Evolutionary conservation across 2,888 invertebrate species (phyloP), one percentile per base, ranked within the genome.

Genomic region (Troides helena): DNA sequence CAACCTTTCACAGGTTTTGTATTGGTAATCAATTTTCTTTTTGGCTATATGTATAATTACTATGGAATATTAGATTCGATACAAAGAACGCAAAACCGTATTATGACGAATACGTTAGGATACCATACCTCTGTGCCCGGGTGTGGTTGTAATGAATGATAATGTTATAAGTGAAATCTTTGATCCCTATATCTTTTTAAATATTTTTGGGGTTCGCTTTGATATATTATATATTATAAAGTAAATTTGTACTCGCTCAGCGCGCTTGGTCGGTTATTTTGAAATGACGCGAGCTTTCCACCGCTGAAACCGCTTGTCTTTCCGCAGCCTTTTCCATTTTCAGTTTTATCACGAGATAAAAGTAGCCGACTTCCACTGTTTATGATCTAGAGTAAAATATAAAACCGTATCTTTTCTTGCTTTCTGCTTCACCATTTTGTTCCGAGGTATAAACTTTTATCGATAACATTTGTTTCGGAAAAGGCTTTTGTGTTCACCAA

Each of bases 341-440:
- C 46, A 67, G 30, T 59, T 59, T 63, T 68, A 64, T 68, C 63
- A 18, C 63, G 17, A 30, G 50, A 59, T 50, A 63, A 63, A 63
- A 64, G 36, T 68, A 46, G 59, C 65, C 57, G 57, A 62, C 62
- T 67, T 67, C 56, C 63, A 21, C 50, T 23, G 12, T 58, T 58
- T 59, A 50, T 59, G n/a, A 63, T 68, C 58, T 64, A 59, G 5
- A 63, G 18, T 59, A 50, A 64, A 68, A 64, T 63, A 59, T 64
- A 58, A 68, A 57, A 65, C 69, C 62, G 25, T 69, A 62, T 65
- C 65, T 65, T 57, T 39, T 57, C 58, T 69, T 36, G 60, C 63
- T 64, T 69, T 62, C 23, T n/a, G 57, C 67, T 64, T 50, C 39
- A 21, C 25, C 58, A 12, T 58, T 70, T 58, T 65, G 59, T 53